phyloP scores from a whole-genome alignment of 2,113 vertebrate genomes.

The Typhlomys cinereus region DNA sequence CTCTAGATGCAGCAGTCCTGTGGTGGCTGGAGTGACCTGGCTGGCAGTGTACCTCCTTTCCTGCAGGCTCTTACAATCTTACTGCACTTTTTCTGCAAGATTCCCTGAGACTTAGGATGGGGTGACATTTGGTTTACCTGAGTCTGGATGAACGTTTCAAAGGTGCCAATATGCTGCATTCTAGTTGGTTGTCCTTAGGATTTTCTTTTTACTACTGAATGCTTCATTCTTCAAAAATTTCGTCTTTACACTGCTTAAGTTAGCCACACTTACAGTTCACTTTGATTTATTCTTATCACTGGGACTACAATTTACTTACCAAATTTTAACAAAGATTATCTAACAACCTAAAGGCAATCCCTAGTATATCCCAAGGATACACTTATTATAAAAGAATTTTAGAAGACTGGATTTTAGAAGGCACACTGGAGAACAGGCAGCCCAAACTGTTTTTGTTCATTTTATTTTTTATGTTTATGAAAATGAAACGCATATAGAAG shows the following conservation, averaged over 20 bases:
- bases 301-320: neutral
- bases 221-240: neutral
- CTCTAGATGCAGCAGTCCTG: no score
- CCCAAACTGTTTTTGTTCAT: neutral
- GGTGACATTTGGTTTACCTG: no score
- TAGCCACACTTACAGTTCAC: neutral
- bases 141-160: no score
- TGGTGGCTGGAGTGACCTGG: no score
- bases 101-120: no score
- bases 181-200: no score
- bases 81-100: no score
- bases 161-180: no score
- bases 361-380: neutral
- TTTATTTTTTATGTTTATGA: neutral
- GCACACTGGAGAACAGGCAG: neutral
- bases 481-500: neutral
- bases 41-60: no score
- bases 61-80: no score
- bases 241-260: neutral
- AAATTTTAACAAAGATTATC: neutral
- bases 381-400: neutral
- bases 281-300: constrained; percentile 5
- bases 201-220: constrained; percentile 24
- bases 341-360: neutral
- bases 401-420: neutral